These are phyloP conservation scores for Halcyon smyrnensis DNA, from an alignment of 2,797 vertebrate species.

Conservation along the genomic window DNA sequence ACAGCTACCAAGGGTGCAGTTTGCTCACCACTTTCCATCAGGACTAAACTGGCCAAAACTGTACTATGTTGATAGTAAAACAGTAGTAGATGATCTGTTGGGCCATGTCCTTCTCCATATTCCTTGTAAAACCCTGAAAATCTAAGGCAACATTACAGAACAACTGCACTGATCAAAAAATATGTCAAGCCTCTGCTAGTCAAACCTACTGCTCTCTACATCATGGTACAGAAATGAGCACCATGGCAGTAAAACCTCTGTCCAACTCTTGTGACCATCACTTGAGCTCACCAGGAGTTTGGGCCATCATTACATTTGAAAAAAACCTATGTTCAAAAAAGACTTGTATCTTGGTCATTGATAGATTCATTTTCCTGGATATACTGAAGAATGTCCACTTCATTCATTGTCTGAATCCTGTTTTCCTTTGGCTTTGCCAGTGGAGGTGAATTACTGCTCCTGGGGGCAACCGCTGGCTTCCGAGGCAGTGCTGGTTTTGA, in stretches of 20 bases:
- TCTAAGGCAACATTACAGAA: background rate
- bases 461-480: conserved; percentile 61
- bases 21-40: background rate
- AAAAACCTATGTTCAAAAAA: conserved; percentile 74
- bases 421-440: conserved; percentile 32
- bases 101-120: background rate
- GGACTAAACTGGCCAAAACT: background rate
- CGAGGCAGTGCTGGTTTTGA: conserved; percentile 76
- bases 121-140: background rate
- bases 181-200: background rate
- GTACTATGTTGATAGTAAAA: background rate
- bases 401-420: conserved; percentile 80
- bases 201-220: background rate
- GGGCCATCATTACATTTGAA: background rate
- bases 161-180: background rate
- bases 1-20: background rate
- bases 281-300: background rate
- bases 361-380: conserved; percentile 83
- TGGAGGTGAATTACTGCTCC: background rate
- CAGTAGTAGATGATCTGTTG: background rate
- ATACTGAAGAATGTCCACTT: conserved; percentile 85
- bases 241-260: background rate
- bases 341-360: conserved; percentile 72
- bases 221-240: background rate
- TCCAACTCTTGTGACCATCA: background rate